Conservation (phyloP, 2,797 vertebrate species). For the Anguilla marmorata region DNA sequence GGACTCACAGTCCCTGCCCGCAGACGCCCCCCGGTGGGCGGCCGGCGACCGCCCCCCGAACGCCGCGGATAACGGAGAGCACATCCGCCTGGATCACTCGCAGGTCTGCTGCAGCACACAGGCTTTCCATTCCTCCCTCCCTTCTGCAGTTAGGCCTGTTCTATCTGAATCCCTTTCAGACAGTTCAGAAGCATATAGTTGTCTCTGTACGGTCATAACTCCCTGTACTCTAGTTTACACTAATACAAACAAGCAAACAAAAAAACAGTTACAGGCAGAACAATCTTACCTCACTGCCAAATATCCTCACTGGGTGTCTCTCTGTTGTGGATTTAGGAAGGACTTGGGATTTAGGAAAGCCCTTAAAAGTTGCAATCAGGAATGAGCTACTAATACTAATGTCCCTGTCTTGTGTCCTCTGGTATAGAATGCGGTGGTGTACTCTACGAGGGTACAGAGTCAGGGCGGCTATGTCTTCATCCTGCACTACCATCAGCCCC, state of each 20-base stretch:
- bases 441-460: constrained; percentile 74
- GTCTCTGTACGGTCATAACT: not conserved
- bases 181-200: not conserved
- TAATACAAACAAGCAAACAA: not conserved
- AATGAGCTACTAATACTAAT: not conserved
- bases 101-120: constrained; percentile 65
- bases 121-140: not conserved
- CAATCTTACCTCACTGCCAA: not conserved
- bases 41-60: constrained; percentile 63
- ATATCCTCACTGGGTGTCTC: not conserved
- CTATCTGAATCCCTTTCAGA: not conserved
- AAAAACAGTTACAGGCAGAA: not conserved
- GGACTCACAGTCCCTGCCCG: constrained; percentile 46
- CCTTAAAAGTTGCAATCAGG: not conserved
- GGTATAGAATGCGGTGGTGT: constrained; percentile 81
- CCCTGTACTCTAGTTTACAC: not conserved
- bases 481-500: constrained; percentile 90
- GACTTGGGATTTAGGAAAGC: not conserved
- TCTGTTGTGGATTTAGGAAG: not conserved
- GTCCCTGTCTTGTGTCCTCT: not conserved
- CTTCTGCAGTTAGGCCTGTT: not conserved
- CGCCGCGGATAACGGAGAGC: constrained; percentile 65
- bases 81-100: constrained; percentile 69
- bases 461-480: constrained; percentile 90
- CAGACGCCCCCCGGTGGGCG: constrained; percentile 48